These are phyloP conservation scores for Machimus rusticus DNA, from an alignment of 2,888 invertebrate species.

Conservation along the genomic window DNA sequence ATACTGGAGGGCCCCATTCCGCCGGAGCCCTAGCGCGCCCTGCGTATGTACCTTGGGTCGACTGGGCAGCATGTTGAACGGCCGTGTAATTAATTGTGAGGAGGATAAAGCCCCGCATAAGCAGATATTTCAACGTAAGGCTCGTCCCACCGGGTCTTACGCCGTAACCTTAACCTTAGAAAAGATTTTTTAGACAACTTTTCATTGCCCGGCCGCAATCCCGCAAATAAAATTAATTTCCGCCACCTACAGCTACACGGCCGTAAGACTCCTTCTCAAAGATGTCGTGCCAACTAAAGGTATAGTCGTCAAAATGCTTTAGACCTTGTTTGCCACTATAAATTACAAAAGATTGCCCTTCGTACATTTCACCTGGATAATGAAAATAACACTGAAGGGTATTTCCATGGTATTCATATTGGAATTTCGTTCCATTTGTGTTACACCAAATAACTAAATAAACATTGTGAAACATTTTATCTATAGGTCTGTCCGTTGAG, in stretches of 20 bases:
- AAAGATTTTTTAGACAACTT: constrained; percentile 16
- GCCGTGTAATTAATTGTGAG: constrained; percentile 46
- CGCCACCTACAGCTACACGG: not conserved
- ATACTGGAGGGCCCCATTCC: not conserved
- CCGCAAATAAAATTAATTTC: constrained; percentile 13
- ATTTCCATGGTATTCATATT: not conserved
- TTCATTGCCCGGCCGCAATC: not conserved
- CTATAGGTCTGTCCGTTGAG: no score
- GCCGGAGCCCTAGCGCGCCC: not conserved
- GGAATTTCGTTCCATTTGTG: not conserved
- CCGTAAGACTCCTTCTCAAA: not conserved
- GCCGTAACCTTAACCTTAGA: constrained; percentile 20
- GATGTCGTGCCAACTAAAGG: not conserved
- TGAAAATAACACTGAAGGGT: not conserved
- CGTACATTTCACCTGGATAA: not conserved
- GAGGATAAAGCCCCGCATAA: constrained; percentile 39
- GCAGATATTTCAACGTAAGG: not conserved
- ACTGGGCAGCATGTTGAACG: constrained; percentile 29
- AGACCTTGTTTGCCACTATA: not conserved
- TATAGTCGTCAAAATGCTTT: not conserved
- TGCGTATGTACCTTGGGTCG: not conserved
- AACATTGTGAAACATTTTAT: no score
- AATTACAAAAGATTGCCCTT: not conserved
- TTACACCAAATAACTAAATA: not conserved
- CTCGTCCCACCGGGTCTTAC: not conserved